phyloP scores from a whole-genome alignment of 2,113 vertebrate species.

The Podarcis raffonei region DNA sequence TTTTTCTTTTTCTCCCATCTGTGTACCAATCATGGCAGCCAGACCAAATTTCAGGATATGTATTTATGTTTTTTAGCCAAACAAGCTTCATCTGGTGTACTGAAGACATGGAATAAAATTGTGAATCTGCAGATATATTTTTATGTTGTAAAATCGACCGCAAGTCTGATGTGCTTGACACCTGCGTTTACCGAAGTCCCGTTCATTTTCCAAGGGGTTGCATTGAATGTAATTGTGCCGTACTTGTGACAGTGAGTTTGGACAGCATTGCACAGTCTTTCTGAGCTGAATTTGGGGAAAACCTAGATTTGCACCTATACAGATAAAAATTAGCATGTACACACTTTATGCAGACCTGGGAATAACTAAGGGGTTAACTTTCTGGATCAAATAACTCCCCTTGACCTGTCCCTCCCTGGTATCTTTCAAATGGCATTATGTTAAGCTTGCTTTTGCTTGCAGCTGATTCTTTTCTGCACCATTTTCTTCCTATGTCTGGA shows the following conservation, averaged over 20 bases:
- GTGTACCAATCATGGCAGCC: too few relatives aligned
- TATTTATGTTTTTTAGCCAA: not conserved
- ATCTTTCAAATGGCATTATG: too few relatives aligned
- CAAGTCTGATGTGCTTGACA: not conserved
- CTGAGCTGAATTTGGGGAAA: not conserved
- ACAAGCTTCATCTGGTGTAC: not conserved
- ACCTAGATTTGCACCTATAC: not conserved
- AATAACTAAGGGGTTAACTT: too few relatives aligned
- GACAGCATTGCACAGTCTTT: not conserved
- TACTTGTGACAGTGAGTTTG: not conserved
- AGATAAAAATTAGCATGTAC: not conserved
- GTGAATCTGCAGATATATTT: not conserved
- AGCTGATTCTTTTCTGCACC: too few relatives aligned
- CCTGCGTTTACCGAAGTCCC: not conserved
- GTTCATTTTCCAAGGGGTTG: too few relatives aligned
- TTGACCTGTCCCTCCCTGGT: too few relatives aligned
- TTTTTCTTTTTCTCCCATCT: not conserved
- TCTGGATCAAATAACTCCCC: too few relatives aligned
- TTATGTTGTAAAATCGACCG: not conserved
- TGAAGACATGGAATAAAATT: not conserved
- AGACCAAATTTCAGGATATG: not conserved
- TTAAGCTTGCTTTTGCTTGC: too few relatives aligned
- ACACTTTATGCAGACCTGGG: not conserved
- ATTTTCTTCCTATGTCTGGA: too few relatives aligned
- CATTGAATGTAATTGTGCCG: not conserved